Evolutionary conservation across 2,113 vertebrate species (phyloP).

Genomic region (Ailurus styani): DNA sequence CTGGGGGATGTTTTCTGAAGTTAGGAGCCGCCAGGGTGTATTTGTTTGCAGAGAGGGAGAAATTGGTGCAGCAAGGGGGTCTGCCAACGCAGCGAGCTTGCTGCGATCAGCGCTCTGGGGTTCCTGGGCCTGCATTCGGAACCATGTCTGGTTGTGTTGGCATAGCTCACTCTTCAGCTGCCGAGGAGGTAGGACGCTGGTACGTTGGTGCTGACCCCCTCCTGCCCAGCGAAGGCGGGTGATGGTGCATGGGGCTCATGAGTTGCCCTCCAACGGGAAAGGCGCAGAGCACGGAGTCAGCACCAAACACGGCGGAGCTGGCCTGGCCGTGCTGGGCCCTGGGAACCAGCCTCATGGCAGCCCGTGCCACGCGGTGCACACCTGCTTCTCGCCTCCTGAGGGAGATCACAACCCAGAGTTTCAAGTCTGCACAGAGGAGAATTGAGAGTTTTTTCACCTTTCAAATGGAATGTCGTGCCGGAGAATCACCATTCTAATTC

Average conservation of each 20-base stretch:
- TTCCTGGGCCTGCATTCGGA: background rate
- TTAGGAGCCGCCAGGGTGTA: background rate
- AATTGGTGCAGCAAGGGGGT: too few species aligned
- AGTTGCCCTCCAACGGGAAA: background rate
- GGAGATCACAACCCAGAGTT: background rate
- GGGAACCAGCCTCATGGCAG: background rate
- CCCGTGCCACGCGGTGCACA: accelerated
- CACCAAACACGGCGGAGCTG: background rate
- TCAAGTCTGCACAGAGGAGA: background rate
- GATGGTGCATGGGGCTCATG: background rate
- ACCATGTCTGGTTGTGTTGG: background rate
- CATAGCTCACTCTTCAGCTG: background rate
- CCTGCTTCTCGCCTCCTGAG: background rate
- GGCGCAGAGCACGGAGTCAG: background rate
- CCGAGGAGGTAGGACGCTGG: background rate
- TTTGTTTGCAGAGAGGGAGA: background rate
- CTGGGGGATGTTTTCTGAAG: background rate
- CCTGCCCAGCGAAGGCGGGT: background rate
- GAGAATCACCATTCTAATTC: background rate
- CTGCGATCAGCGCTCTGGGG: background rate
- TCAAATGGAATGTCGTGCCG: background rate
- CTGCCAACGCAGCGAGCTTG: background rate
- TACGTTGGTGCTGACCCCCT: accelerated
- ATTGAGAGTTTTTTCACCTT: background rate
- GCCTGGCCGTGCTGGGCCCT: accelerated